phyloP scores from a whole-genome alignment of 2,113 vertebrate species.

The Tichodroma muraria region DNA sequence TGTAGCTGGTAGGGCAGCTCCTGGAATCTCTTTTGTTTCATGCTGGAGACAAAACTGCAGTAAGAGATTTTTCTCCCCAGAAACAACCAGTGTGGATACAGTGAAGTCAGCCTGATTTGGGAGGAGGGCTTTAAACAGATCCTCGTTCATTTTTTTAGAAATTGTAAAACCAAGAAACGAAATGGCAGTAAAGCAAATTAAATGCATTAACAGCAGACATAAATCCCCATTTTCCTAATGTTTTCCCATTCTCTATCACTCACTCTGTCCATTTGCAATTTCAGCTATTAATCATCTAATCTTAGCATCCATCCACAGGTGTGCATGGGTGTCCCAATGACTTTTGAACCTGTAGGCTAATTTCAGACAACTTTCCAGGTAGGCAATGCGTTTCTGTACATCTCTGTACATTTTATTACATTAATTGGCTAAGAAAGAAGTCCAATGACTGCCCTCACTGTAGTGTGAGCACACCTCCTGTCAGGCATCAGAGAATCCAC shows the following conservation, averaged over 20 bases:
- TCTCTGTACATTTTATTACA: not conserved
- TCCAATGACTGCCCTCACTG: not conserved
- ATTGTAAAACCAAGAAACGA: not conserved
- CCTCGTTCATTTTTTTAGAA: not conserved
- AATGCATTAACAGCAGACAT: not conserved
- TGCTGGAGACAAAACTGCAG: not conserved
- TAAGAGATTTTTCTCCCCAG: not conserved
- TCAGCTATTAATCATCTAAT: not conserved
- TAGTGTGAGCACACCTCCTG: not conserved
- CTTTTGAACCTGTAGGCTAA: not conserved
- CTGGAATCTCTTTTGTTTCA: not conserved
- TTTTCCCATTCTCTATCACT: not conserved
- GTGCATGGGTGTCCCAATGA: not conserved
- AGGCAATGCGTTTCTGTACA: not conserved
- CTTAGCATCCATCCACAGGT: not conserved
- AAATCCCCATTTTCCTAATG: not conserved
- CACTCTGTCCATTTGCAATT: not conserved
- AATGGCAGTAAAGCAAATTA: not conserved
- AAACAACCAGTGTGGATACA: not conserved
- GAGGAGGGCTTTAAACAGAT: not conserved
- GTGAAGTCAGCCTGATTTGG: not conserved
- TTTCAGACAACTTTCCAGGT: not conserved
- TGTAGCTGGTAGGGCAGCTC: not conserved
- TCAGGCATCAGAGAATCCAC: not conserved
- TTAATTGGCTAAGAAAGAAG: not conserved